A percentile compares a stretch with the other conserved stretches of the same genome.
phyloP scores from a whole-genome alignment of 2,797 vertebrate species.

The Phylloscopus collybita region DNA sequence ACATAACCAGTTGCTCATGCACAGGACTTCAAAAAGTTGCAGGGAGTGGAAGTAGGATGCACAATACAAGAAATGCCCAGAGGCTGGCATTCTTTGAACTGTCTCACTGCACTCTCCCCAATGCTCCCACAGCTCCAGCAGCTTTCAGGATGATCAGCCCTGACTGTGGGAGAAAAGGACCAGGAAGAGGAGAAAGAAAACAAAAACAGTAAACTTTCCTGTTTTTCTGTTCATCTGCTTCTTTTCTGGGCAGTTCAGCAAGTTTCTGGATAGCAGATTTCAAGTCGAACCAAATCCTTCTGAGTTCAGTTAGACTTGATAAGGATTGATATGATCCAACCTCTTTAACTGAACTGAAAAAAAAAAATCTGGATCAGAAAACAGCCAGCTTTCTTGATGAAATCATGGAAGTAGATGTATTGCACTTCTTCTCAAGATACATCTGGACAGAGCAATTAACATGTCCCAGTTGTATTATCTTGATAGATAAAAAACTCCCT shows the following conservation, averaged over 20 bases:
- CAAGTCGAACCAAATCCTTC: neutral
- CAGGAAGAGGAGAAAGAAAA: neutral
- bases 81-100: neutral
- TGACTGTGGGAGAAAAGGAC: neutral
- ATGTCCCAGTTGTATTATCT: neutral
- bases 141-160: neutral
- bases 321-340: neutral
- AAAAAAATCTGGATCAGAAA: neutral
- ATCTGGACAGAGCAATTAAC: neutral
- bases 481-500: neutral
- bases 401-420: neutral
- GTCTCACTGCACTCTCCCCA: neutral
- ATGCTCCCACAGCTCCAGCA: neutral
- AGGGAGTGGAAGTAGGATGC: neutral
- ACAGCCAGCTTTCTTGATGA: neutral
- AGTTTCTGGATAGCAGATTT: neutral
- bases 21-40: neutral
- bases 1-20: neutral
- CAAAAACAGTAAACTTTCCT: neutral
- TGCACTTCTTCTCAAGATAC: neutral
- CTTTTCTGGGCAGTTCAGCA: neutral
- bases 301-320: neutral
- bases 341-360: neutral
- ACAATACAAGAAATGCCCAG: neutral
- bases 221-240: neutral